Base-by-base conservation (phyloP, 2,797 vertebrate species). In the Apogon talboti region DNA sequence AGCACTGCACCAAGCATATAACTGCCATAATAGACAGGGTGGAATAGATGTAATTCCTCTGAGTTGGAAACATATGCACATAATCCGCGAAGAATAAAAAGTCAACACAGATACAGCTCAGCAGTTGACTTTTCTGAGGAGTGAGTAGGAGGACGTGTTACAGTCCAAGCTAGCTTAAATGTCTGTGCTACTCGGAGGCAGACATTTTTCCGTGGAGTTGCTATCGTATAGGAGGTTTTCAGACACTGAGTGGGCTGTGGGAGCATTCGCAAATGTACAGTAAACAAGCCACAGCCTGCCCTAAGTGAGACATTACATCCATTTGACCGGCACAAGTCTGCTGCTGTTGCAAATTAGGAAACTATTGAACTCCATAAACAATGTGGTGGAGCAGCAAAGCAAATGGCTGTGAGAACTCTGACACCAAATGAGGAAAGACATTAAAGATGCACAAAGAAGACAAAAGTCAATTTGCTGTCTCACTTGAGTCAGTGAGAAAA, bases 231-330 rank as follows among this genome's bases (percentile, higher is more conserved):
- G 74, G 63, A 77, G 73, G 11, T 30, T 65, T 51, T 60, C 71
- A 83, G 79, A 81, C 77, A 66, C 19, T 76, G 82, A 79, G 85
- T 89, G 85, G 83, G 85, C 76, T 57, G 82, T 15, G 0, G 15
- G 53, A 74, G 67, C 77, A 18, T 46, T 74, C 63, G 24, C 67
- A 78, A 57, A 71, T 57, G 59, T 45, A 35, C 60, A 19, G 75
- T 51, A 76, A 80, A 83, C 78, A 66, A 61, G 66, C 57, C 72
- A 43, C 75, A 58, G 54, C 45, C 37, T 82, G 79, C 79, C 81
- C 71, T 50, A 43, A 83, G 73, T 81, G 63, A 71, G 53, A 85
- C 81, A 65, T 64, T 38, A 21, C 83, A 49, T 65, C 74, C 60
- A 49, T 74, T 85, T 83, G 86, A 83, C 78, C 62, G 1, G 66